A percentile compares a stretch with the other conserved stretches of the same genome.
phyloP scores from a whole-genome alignment of 2,797 vertebrate species.

The Neostethus bicornis region DNA sequence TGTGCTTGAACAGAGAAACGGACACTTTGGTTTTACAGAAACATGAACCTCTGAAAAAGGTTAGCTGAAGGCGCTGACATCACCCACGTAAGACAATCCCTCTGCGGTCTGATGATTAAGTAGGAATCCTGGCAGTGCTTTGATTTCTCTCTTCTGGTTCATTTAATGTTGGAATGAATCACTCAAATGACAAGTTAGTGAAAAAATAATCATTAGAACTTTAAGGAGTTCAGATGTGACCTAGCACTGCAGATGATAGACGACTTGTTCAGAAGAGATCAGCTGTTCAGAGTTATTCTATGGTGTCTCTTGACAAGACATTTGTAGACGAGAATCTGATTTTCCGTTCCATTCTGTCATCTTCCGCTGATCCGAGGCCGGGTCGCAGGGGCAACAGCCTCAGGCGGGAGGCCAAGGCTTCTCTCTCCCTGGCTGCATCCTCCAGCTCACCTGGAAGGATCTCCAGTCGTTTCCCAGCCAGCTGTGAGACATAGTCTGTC shows the following conservation, averaged over 20 bases:
- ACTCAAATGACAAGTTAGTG: not conserved
- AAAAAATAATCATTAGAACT: not conserved
- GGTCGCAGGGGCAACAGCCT: too few species aligned
- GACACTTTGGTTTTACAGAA: conserved; percentile 21
- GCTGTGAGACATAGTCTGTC: too few species aligned
- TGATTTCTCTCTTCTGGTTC: not conserved
- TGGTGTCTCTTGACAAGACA: too few species aligned
- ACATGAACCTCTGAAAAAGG: conserved; percentile 7
- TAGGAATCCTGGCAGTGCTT: not conserved
- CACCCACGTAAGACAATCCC: conserved; percentile 12
- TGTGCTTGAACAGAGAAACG: conserved; percentile 28
- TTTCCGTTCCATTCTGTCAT: too few species aligned
- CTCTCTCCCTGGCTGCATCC: too few species aligned
- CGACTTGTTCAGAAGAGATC: not conserved
- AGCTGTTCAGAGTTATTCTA: not conserved
- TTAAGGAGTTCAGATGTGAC: not conserved
- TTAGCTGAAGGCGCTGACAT: conserved; percentile 27
- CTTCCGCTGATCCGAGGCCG: too few species aligned
- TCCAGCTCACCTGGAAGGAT: too few species aligned
- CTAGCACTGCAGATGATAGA: not conserved
- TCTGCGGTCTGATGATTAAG: conserved; percentile 20
- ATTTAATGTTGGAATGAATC: not conserved
- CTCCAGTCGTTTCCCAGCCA: too few species aligned
- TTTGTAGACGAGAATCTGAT: too few species aligned
- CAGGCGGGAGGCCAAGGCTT: too few species aligned